Base-by-base conservation (phyloP, 2,797 vertebrate genomes). In the Lutjanus campechanus region DNA sequence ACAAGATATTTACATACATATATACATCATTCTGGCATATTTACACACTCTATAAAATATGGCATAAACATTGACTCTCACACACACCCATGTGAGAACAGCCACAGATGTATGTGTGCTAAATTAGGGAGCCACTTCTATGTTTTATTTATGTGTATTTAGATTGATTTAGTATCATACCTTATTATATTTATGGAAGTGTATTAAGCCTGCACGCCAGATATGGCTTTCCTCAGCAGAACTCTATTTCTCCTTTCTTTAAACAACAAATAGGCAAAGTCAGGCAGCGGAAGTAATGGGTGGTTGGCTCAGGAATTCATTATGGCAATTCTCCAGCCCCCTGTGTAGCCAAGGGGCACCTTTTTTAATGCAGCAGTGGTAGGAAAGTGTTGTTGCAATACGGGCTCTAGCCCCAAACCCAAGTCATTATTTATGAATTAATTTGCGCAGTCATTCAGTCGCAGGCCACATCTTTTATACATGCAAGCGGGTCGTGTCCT, bases 351-450 rank as follows among this genome's bases (percentile, higher is more conserved):
- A 90, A 89, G 83, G 90, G 94, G 91, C 89, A 92, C 86, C 88
- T 94, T 92, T 92, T 92, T 94, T 94, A 94, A 94, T 92, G 90
- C 92, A 94, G 93, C 86, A 82, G 84, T 88, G 86, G 91, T 90
- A 91, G 76, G 77, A 91, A 93, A 92, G 93, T 93, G 93, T 93
- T 92, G 90, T 91, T 94, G 90, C 89, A 90, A 92, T 92, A 90
- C 50, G 12, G 92, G 86, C 88, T 92, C 80, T 85, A 92, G 91
- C 92, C 90, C 90, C 91, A 94, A 95, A 95, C 85, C 82, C 85
- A 90, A 90, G 92, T 93, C 88, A 95, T 95, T 94, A 95, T 95
- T 95, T 94, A 94, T 95, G 89, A 95, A 95, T 95, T 95, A 94
- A 95, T 94, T 92, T 95, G 93, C 87, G 81, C 92, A 94, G 92